phyloP scores from a whole-genome alignment of 53 echinoderm and acorn worm species.

The Temnopleurus reevesii region DNA sequence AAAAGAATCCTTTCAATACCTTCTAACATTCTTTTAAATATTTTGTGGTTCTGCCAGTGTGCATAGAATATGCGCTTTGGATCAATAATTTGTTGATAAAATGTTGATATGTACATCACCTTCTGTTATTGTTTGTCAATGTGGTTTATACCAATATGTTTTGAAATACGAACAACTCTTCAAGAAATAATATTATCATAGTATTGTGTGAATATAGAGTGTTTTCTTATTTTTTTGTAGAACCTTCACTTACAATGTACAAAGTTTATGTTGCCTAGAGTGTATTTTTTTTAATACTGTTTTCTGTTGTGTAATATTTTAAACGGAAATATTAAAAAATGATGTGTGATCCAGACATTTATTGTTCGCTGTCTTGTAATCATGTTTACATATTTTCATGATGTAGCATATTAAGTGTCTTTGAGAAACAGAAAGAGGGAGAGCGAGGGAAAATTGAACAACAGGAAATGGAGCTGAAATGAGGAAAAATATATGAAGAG shows the following conservation, averaged over 20 bases:
- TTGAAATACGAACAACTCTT: slow-evolving; percentile 34
- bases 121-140: neutral
- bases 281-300: slow-evolving; percentile 28
- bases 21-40: neutral
- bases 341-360: slow-evolving; percentile 44
- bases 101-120: slow-evolving; percentile 15
- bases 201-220: slow-evolving; percentile 44
- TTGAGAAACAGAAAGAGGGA: too few species aligned
- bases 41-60: neutral
- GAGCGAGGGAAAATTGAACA: too few species aligned
- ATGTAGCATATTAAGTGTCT: too few species aligned
- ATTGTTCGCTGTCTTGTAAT: neutral
- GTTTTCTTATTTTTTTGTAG: slow-evolving; percentile 28
- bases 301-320: slow-evolving; percentile 52
- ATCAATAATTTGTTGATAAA: neutral
- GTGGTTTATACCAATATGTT: slow-evolving; percentile 19
- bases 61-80: neutral
- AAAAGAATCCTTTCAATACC: neutral
- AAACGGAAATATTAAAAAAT: slow-evolving; percentile 57
- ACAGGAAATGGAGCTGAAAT: too few species aligned
- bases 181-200: neutral
- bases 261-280: slow-evolving; percentile 32
- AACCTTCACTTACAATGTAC: slow-evolving; percentile 35
- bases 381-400: too few species aligned
- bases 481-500: too few species aligned